phyloP scores from a whole-genome alignment of 2,888 invertebrate genomes.

The Xestoiulus laeticollis region DNA sequence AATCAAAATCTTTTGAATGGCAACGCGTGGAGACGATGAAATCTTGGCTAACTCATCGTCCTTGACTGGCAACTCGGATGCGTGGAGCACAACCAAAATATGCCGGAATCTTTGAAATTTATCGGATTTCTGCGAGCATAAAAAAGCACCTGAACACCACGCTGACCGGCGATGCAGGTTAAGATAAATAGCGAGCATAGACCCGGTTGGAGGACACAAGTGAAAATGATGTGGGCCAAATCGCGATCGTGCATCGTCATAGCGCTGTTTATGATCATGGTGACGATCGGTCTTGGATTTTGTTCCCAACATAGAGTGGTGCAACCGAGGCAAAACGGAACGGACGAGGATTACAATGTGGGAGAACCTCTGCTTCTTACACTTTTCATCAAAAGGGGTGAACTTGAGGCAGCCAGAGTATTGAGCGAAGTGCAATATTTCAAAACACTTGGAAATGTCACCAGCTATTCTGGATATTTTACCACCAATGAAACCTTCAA shows the following conservation, averaged over 20 bases:
- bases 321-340: not conserved
- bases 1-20: not conserved
- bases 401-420: constrained; percentile 66
- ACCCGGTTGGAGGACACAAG: not conserved
- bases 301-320: not conserved
- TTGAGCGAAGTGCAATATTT: constrained; percentile 61
- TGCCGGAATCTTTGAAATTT: too few species aligned
- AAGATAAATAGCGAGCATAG: not conserved
- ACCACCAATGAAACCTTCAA: constrained; percentile 81
- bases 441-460: constrained; percentile 65
- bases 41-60: too few species aligned
- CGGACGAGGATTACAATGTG: constrained; percentile 58
- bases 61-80: too few species aligned
- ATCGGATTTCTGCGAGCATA: too few species aligned
- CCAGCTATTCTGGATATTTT: constrained; percentile 80
- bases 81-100: too few species aligned
- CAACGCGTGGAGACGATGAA: too few species aligned
- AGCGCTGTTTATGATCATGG: not conserved
- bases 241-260: not conserved
- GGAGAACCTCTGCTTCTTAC: constrained; percentile 79
- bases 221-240: not conserved
- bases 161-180: not conserved
- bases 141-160: not conserved
- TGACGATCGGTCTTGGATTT: not conserved
- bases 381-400: constrained; percentile 76